Evolutionary conservation across 2,113 vertebrate genomes (phyloP).

Genomic region (Urocynchramus pylzowi): DNA sequence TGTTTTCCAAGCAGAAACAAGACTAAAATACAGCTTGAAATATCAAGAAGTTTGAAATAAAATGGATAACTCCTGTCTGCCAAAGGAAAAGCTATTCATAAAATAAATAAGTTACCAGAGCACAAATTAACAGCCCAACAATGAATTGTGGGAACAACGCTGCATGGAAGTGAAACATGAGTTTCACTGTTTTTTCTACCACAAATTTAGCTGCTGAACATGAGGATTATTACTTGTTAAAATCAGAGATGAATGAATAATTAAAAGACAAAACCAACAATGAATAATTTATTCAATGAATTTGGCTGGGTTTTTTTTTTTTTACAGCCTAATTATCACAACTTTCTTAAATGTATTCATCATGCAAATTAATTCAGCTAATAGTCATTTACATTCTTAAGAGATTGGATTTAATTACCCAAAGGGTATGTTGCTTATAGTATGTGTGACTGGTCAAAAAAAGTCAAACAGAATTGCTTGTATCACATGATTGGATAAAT

Average conservation of each 20-base stretch:
- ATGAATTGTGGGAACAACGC: background rate
- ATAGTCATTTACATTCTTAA: conserved; percentile 36
- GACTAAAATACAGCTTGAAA: background rate
- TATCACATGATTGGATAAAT: background rate
- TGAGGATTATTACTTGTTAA: background rate
- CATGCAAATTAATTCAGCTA: conserved; percentile 49
- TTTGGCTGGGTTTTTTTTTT: background rate
- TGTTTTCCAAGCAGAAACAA: background rate
- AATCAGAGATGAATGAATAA: conserved; percentile 39
- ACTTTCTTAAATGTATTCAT: conserved; percentile 31
- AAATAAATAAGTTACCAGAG: background rate
- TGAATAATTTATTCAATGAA: conserved; percentile 50
- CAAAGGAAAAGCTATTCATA: background rate
- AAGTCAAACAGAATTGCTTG: background rate
- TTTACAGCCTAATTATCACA: background rate
- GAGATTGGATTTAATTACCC: conserved; percentile 13
- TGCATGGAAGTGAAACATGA: background rate
- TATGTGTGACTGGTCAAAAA: conserved; percentile 17
- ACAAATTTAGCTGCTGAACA: background rate
- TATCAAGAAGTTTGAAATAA: background rate
- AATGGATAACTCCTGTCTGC: background rate
- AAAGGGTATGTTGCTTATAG: background rate
- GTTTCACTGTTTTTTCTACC: background rate
- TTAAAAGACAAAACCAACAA: background rate
- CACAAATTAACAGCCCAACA: background rate